Evolutionary conservation across 2,113 vertebrate genomes (phyloP), one percentile per base, ranked within the genome.

Genomic region (Carollia perspicillata): DNA sequence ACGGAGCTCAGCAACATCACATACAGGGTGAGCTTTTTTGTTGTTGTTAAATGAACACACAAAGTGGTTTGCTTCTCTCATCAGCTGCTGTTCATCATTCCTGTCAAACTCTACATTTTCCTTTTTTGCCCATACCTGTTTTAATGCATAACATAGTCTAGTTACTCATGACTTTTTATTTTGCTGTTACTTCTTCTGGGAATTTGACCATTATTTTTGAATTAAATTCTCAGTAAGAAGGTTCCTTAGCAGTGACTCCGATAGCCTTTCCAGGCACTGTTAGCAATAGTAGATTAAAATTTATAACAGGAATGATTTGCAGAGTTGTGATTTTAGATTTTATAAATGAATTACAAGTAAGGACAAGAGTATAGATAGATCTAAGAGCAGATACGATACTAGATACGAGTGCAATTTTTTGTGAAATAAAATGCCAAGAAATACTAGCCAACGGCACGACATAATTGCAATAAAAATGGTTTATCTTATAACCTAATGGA

Each of bases 1-100:
- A 42, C 55, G 93, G 90, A 71, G 95, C 53, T 93, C 55, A 69
- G 84, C 91, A 97, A 65, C 85, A 55, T 44, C 84, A 77, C 75
- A 58, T 44, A 60, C n/a, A 65, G 87, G 91, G 80, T 88, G 89
- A 97, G 66, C 80, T 68, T 66, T 71, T 30, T 51, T 68, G 44
- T 87, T 55, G 60, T 53, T 55, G 66, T 63, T n/a, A 2, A 75
- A 84, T 68, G 10, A 84, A 49, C 11, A 51, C 81, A 63, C n/a
- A 68, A 51, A 93, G 7, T 92, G 16, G 72, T 68, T 88, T 81
- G 40, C 53, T 95, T 1, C 20, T 93, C 18, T 80, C 17, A 68
- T 69, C 51, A 87, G 3, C 20, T 95, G 55, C 65, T 66, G 5
- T 23, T 93, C 22, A 13, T 80, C 16, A 51, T 93, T 78, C 40